Evolutionary conservation across 2,888 invertebrate genomes (phyloP), one percentile per base, ranked within the genome.

Genomic region (Malacosoma neustria): DNA sequence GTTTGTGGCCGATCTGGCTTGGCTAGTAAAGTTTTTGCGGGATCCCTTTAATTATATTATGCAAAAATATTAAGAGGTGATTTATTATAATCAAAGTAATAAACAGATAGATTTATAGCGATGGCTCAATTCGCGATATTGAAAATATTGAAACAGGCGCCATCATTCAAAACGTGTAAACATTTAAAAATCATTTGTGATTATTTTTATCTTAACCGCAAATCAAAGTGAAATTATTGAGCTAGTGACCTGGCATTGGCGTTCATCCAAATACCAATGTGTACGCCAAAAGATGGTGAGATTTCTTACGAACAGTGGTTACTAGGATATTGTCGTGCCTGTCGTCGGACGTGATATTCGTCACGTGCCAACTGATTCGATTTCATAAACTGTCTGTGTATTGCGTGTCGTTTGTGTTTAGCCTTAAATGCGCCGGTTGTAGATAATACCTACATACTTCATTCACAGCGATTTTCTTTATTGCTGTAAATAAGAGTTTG

Each of bases 191-290:
- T 22, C 4, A 22, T 22, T 37, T 47, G 42, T 43, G 32, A 15
- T 34, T 43, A 43, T 45, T 47, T 42, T 40, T 37, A 38, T 36
- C 34, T 38, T 33, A 22, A 32, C 34, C 35, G 45, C 35, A 43
- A 46, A 47, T 52, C 45, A 40, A 52, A 53, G 45, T 46, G 37
- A 59, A 59, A 56, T 57, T 47, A 54, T 48, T 49, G 49, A 54
- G 52, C 52, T 51, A 44, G 49, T 57, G 51, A 57, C 55, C 52
- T 42, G 43, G 38, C 41, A 41, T 54, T 64, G 65, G 66, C 65
- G 43, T 34, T 14, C 13, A 12, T 51, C 61, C 66, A 64, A 59
- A 32, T 33, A 37, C 49, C 39, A 36, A 38, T 42, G 42, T 45
- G 39, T 41, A 41, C 37, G 50, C 40, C 42, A 45, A 37, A 37